Conservation (phyloP, 2,797 vertebrate species). For the Hafferia zeledoni region DNA sequence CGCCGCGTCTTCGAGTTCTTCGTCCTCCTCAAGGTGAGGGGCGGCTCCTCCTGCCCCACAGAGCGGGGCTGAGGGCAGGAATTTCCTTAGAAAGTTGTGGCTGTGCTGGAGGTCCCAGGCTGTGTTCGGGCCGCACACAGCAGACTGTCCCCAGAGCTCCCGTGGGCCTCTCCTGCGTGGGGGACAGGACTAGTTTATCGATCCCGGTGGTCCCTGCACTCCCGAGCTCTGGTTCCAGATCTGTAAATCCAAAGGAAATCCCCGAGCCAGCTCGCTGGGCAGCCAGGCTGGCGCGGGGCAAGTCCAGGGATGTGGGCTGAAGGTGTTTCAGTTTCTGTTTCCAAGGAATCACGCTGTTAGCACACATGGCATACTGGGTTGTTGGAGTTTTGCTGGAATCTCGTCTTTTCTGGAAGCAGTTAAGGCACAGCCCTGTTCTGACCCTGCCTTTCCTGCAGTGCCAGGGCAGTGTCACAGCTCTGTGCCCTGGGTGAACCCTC, state of each 20-base stretch:
- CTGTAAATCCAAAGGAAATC: background rate
- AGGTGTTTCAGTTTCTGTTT: background rate
- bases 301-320: background rate
- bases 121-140: accelerated
- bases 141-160: background rate
- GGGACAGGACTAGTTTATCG: accelerated
- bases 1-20: constrained; percentile 97
- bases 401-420: background rate
- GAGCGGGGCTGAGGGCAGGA: background rate
- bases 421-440: accelerated
- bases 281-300: accelerated
- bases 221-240: background rate
- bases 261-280: background rate
- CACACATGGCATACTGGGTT: accelerated
- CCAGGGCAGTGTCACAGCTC: background rate
- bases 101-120: background rate
- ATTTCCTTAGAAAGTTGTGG: background rate
- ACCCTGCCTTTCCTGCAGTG: background rate
- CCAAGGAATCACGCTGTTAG: accelerated
- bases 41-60: background rate
- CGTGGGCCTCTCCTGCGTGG: accelerated
- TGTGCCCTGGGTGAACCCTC: background rate
- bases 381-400: background rate
- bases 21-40: constrained; percentile 91
- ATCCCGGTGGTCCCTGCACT: background rate